Evolutionary conservation across 2,113 vertebrate species (phyloP).

Genomic region (human): DNA sequence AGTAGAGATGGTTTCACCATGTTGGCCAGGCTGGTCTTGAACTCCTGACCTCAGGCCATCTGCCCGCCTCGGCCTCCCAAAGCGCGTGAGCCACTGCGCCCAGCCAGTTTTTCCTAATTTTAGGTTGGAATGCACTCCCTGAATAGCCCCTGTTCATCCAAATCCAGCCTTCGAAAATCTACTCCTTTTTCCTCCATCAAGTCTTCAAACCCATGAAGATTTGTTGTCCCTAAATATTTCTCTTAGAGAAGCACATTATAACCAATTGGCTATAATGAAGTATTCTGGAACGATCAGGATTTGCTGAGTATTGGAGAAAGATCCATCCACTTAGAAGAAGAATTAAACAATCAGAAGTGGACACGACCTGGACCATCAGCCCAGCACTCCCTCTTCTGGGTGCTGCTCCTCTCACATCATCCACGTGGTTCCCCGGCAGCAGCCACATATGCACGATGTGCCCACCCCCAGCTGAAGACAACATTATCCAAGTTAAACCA

Average conservation of each 20-base stretch:
- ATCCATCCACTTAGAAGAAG: background rate
- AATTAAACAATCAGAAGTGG: background rate
- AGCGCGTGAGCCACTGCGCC: no score
- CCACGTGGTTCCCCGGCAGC: background rate
- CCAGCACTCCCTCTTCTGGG: background rate
- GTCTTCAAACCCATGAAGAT: background rate
- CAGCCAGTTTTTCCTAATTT: background rate
- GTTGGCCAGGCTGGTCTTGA: no score
- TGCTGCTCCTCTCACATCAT: background rate
- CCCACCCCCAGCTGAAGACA: background rate
- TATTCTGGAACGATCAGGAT: background rate
- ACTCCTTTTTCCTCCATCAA: background rate
- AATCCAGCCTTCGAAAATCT: background rate
- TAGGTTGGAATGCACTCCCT: background rate
- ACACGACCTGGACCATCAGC: background rate
- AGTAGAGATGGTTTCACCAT: no score
- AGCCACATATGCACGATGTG: accelerated
- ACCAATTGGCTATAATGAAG: background rate
- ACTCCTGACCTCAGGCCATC: no score
- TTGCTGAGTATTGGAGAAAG: background rate
- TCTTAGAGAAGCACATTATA: background rate
- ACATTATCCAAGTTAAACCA: background rate
- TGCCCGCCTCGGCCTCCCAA: no score
- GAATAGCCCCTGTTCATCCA: background rate
- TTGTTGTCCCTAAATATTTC: background rate